A percentile compares a stretch with the other conserved stretches of the same genome.
Conservation (phyloP, 2,888 invertebrate genomes). For the Caenorhabditis sp. region DNA sequence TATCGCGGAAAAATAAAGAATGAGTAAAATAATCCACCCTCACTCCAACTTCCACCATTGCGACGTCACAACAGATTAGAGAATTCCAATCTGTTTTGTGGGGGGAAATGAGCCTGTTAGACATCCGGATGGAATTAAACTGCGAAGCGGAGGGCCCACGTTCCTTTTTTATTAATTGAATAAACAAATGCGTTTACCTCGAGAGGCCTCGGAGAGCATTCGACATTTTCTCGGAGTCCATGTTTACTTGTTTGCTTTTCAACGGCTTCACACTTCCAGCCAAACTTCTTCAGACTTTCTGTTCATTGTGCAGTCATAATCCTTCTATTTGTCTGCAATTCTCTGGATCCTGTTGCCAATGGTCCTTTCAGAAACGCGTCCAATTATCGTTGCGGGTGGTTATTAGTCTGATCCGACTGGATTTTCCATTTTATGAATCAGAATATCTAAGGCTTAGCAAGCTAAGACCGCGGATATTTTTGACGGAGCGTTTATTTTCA, state of each 20-base stretch:
- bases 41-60: constrained; percentile 9
- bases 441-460: background rate
- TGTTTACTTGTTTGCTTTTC: constrained; percentile 22
- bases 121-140: too few relatives aligned
- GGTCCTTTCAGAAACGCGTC: background rate
- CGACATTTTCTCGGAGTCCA: constrained; percentile 19
- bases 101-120: too few relatives aligned
- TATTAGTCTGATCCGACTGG: background rate
- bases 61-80: constrained; percentile 25
- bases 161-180: too few relatives aligned
- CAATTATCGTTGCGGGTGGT: background rate
- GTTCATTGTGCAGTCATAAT: constrained; percentile 11
- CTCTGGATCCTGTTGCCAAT: background rate
- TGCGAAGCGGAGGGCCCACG: too few relatives aligned
- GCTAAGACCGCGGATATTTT: background rate
- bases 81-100: constrained; percentile 30
- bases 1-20: constrained; percentile 1
- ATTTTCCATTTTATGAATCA: constrained; percentile 4
- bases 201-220: constrained; percentile 1
- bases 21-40: constrained; percentile 46
- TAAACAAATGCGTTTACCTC: too few relatives aligned
- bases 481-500: background rate
- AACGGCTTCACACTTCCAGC: background rate
- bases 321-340: constrained; percentile 1
- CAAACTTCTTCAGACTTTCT: constrained; percentile 9